These are phyloP conservation scores for Morpho deidamia DNA, from an alignment of 2,888 invertebrate species.

Conservation along the genomic window DNA sequence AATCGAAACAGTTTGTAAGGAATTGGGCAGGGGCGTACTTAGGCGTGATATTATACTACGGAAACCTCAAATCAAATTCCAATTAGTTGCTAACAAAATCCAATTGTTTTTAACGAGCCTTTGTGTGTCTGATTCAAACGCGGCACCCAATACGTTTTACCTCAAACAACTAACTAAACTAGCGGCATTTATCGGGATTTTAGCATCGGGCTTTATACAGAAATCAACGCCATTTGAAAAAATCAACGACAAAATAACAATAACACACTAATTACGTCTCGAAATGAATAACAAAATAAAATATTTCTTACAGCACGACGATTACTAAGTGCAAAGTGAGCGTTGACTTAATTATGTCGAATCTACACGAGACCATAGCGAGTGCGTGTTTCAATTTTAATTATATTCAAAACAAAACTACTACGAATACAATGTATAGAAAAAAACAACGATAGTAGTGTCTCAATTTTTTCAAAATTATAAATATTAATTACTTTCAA, in stretches of 20 bases:
- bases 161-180: conserved; percentile 26
- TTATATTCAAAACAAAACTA: conserved; percentile 16
- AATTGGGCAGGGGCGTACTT: conserved; percentile 33
- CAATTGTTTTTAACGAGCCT: conserved; percentile 17
- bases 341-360: conserved; percentile 46
- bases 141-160: conserved; percentile 42
- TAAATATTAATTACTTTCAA: too few species aligned
- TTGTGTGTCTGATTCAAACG: conserved; percentile 31
- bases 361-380: conserved; percentile 40
- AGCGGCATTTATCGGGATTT: conserved; percentile 38
- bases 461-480: conserved; percentile 10
- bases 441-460: conserved; percentile 13
- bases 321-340: conserved; percentile 77
- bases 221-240: conserved; percentile 54
- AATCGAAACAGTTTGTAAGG: conserved; percentile 12
- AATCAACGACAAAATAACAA: conserved; percentile 68
- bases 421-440: conserved; percentile 12
- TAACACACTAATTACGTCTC: conserved; percentile 75
- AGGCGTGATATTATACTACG: conserved; percentile 49
- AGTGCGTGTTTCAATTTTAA: conserved; percentile 38
- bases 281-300: conserved; percentile 72
- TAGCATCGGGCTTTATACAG: conserved; percentile 57
- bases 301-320: conserved; percentile 73
- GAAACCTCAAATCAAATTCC: conserved; percentile 49
- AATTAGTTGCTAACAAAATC: conserved; percentile 30